Evolutionary conservation across 1,140 invertebrate genomes (phyloP).

Genomic region (Patella vulgata): DNA sequence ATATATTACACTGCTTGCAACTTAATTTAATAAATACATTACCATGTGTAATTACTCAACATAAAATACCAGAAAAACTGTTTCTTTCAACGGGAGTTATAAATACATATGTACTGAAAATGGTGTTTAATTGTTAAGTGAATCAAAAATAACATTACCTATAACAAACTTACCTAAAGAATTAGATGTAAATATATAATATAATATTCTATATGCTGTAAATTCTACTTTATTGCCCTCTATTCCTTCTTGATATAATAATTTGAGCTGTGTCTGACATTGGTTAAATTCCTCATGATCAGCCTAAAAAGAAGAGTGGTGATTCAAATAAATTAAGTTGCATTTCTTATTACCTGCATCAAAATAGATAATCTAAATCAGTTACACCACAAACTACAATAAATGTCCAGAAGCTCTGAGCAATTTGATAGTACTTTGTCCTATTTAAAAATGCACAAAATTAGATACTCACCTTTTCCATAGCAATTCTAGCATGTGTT

Average conservation of each 20-base stretch:
- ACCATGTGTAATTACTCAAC: no score
- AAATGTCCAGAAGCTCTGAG: no score
- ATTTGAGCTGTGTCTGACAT: constrained; percentile 96
- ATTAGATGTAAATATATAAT: constrained; percentile 97
- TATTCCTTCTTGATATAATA: constrained; percentile 74
- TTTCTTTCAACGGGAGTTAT: no score
- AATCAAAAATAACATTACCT: no score
- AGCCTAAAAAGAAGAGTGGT: constrained; percentile 67
- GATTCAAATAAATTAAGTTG: neutral
- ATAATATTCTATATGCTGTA: constrained; percentile 92
- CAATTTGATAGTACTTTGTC: no score
- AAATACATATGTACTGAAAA: no score
- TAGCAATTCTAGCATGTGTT: constrained; percentile 94
- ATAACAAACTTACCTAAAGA: constrained; percentile 86
- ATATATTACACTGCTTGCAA: no score
- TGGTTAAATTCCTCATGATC: constrained; percentile 99
- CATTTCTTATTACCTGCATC: neutral
- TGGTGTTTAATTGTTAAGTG: no score
- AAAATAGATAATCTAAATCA: neutral
- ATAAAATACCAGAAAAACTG: no score
- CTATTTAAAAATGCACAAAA: no score
- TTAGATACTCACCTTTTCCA: constrained; percentile 79
- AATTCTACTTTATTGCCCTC: constrained; percentile 78
- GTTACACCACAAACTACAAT: no score
- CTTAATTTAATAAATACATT: no score